A percentile compares a stretch with the other conserved stretches of the same genome.
Evolutionary conservation across 2,888 invertebrate species (phyloP).

Genomic region (Erebia epiphron): DNA sequence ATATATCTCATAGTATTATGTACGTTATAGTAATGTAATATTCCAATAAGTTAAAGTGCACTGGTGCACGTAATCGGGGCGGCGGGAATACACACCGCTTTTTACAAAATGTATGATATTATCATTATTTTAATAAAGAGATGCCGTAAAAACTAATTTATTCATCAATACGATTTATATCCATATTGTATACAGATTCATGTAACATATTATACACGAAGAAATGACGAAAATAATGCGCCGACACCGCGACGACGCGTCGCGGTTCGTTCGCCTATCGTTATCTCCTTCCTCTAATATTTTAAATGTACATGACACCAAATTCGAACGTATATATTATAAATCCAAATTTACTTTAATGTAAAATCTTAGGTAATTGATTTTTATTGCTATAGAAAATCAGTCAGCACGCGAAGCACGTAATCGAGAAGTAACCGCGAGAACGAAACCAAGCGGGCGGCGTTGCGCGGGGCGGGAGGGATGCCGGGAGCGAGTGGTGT

Average conservation of each 20-base stretch:
- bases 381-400: conserved; percentile 85
- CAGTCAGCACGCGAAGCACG: conserved; percentile 85
- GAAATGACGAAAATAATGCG: conserved; percentile 82
- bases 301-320: conserved; percentile 84
- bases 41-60: conserved; percentile 84
- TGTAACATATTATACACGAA: conserved; percentile 86
- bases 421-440: conserved; percentile 84
- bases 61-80: conserved; percentile 82
- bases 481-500: conserved; percentile 49
- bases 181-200: conserved; percentile 85
- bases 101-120: conserved; percentile 82
- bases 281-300: conserved; percentile 80
- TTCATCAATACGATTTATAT: conserved; percentile 82
- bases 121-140: conserved; percentile 83
- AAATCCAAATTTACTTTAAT: conserved; percentile 84
- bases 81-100: conserved; percentile 79
- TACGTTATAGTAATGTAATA: conserved; percentile 83
- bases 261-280: conserved; percentile 78
- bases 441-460: conserved; percentile 81
- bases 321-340: conserved; percentile 84
- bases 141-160: conserved; percentile 83
- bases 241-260: conserved; percentile 68
- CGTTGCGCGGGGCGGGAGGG: conserved; percentile 62
- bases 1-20: conserved; percentile 83
- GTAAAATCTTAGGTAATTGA: conserved; percentile 84